Base-by-base conservation (phyloP, 2,797 vertebrate species). In the Esox lucius region DNA sequence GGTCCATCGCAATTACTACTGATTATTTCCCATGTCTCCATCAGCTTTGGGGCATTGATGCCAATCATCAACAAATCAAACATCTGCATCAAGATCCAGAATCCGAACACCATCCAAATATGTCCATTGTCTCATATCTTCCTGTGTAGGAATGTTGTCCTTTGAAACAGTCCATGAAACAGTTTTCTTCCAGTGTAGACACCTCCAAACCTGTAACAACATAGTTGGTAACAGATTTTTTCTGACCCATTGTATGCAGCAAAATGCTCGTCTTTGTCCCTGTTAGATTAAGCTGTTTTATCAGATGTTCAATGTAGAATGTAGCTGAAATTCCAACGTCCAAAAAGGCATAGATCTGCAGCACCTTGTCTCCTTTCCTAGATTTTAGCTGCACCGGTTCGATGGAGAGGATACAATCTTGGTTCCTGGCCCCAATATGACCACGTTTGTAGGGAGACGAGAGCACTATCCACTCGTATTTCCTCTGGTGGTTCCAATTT, bases 371-470 rank as follows among this genome's bases (percentile, higher is more conserved):
- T 4, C 68, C 48, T 22, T 22, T 73, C 12, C 35, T 35, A 1
- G 51, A 48, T 35, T 80, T 68, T 16, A 78, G 2, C 24, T 74
- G 28, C 4, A 80, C 67, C 31, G 77, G 71, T 15, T 74, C 1
- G 9, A 79, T 75, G 7, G 75, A 65, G 0, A 75, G 17, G 28
- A 68, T 65, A 2, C 68, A 15, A 2, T 71, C 8, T n/a, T 49
- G 5, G 0, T 72, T 72, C 1, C 71, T 49, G 2, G 72, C 66
- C 35, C 75, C 76, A 65, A 31, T 76, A 66, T 65, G 24, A 42
- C 46, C 65, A 75, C 68, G 26, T n/a, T 13, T 72, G 68, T 0
- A 42, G 26, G 56, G 31, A 70, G 11, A 46, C 19, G 16, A 19
- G 59, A 16, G 35, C 62, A 11, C 16, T n/a, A n/a, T n/a, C n/a